Percentiles rank a stretch among this genome's conserved stretches.
These are phyloP conservation scores for Limonius californicus DNA, from an alignment of 1,140 invertebrate genomes.

Conservation along the genomic window DNA sequence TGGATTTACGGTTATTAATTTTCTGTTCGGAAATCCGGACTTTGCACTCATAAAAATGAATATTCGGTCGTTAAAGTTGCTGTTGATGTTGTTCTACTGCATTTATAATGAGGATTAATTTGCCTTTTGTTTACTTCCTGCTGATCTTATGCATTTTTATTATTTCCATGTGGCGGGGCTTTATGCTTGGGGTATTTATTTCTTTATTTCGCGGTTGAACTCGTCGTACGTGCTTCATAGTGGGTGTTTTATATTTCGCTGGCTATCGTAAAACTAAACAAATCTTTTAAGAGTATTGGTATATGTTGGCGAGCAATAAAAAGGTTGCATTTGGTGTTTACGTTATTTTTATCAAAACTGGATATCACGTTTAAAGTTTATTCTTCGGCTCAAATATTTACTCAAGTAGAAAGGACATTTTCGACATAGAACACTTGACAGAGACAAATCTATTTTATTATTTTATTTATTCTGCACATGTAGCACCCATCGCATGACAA, in stretches of 20 bases:
- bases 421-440: slow-evolving; percentile 16
- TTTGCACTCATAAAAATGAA: neutral
- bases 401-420: slow-evolving; percentile 2
- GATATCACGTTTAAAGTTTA: no score
- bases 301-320: no score
- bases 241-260: neutral
- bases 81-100: neutral
- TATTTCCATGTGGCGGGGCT: no score
- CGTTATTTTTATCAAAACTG: no score
- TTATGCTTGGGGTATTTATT: no score
- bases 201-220: no score
- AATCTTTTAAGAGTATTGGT: no score
- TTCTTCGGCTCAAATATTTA: neutral
- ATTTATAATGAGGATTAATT: neutral
- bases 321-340: no score
- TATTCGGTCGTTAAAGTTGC: neutral
- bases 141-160: no score
- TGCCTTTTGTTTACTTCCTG: no score
- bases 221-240: no score
- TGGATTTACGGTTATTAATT: neutral
- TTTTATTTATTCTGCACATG: slow-evolving; percentile 31
- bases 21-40: no score
- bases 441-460: slow-evolving; percentile 33
- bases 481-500: slow-evolving; percentile 23
- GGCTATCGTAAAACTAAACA: neutral